Evolutionary conservation across 2,797 vertebrate genomes (phyloP).

Genomic region (Anolis apletophallus): DNA sequence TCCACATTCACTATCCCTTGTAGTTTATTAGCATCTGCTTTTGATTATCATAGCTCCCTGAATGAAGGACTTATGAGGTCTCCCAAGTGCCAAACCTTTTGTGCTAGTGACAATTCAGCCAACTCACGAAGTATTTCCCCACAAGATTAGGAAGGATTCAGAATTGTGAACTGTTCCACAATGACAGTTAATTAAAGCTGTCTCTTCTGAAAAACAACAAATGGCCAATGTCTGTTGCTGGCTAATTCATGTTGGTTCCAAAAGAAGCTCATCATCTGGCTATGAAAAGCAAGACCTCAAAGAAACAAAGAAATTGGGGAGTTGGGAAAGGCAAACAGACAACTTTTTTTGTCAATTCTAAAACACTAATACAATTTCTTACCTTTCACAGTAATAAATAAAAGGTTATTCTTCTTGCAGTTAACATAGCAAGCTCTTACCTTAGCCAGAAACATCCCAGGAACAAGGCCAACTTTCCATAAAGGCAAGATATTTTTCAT

Average conservation of each 20-base stretch:
- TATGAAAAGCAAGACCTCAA: slow-evolving; percentile 51
- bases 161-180: background rate
- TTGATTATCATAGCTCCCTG: slow-evolving; percentile 5
- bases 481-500: slow-evolving; percentile 40
- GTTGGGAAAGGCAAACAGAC: slow-evolving; percentile 35
- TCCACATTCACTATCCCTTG: background rate
- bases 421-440: slow-evolving; percentile 47
- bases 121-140: background rate
- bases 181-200: background rate
- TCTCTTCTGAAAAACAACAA: slow-evolving; percentile 37
- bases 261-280: slow-evolving; percentile 41
- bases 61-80: background rate
- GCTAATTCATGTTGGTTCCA: slow-evolving; percentile 47
- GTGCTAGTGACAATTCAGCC: background rate
- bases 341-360: slow-evolving; percentile 60
- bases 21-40: background rate
- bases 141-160: background rate
- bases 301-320: background rate
- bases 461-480: slow-evolving; percentile 64
- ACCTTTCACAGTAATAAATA: slow-evolving; percentile 57
- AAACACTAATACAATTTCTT: slow-evolving; percentile 49
- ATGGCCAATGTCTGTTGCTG: background rate
- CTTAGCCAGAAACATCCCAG: slow-evolving; percentile 58
- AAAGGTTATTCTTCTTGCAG: slow-evolving; percentile 47
- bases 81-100: background rate